Conservation (phyloP, 1,140 invertebrate species). For the Tetranychus urticae region DNA sequence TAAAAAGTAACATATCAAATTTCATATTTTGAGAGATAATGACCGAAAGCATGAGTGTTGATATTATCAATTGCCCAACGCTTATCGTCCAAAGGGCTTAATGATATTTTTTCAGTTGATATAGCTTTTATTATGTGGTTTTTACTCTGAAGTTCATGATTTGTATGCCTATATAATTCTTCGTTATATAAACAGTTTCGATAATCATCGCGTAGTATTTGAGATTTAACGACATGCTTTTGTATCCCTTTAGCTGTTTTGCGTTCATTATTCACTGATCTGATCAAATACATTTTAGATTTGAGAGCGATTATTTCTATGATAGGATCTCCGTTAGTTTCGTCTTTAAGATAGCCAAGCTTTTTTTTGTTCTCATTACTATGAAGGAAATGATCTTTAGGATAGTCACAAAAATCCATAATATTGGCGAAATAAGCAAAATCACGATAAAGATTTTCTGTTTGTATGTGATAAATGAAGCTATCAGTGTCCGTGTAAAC, state of each 20-base stretch:
- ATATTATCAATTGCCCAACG: too few species aligned
- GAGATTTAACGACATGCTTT: background rate
- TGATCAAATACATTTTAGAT: conserved; percentile 16
- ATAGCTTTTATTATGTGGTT: background rate
- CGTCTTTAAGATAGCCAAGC: conserved; percentile 27
- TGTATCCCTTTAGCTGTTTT: background rate
- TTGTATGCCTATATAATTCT: too few species aligned
- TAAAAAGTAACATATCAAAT: too few species aligned
- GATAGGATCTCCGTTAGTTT: conserved; percentile 20
- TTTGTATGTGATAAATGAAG: conserved; percentile 20
- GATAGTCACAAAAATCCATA: background rate
- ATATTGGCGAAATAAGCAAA: conserved; percentile 12
- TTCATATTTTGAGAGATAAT: too few species aligned
- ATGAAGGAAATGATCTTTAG: background rate
- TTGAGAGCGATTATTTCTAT: conserved; percentile 20
- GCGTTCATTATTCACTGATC: background rate
- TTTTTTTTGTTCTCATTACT: conserved; percentile 23
- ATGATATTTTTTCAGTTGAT: too few species aligned
- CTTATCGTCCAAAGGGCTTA: background rate
- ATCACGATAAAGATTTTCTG: conserved; percentile 21
- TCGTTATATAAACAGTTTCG: background rate
- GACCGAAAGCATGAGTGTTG: too few species aligned
- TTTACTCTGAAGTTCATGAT: background rate
- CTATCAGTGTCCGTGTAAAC: conserved; percentile 24
- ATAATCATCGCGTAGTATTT: background rate